Conservation (phyloP, 1,140 invertebrate species). For the Pomacea maculata region DNA sequence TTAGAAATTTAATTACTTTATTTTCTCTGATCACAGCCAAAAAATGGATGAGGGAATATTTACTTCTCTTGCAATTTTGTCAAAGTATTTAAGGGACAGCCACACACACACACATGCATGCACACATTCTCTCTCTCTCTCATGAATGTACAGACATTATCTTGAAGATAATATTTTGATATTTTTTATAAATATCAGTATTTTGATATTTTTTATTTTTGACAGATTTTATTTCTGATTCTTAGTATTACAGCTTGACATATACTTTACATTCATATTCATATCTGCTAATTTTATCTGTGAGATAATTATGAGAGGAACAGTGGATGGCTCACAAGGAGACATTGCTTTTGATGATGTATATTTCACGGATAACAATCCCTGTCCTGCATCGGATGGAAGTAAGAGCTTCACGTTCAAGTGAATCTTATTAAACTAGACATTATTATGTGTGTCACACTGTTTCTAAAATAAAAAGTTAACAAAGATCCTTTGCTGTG, state of each 20-base stretch:
- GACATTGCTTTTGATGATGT: constrained; percentile 63
- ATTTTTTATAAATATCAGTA: not conserved
- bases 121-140: not conserved
- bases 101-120: not conserved
- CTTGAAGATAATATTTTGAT: not conserved
- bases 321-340: constrained; percentile 47
- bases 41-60: not conserved
- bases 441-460: not conserved
- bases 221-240: too few species aligned
- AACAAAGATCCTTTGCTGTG: not conserved
- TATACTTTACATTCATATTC: too few species aligned
- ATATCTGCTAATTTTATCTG: too few species aligned
- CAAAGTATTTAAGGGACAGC: not conserved
- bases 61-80: not conserved
- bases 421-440: not conserved
- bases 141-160: not conserved
- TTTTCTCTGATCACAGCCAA: not conserved
- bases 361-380: constrained; percentile 59
- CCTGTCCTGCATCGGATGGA: constrained; percentile 39
- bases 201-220: not conserved
- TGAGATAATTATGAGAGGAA: constrained; percentile 51
- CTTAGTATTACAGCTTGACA: too few species aligned
- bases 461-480: not conserved
- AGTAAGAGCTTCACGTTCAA: not conserved
- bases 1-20: not conserved